Conservation (phyloP, 2,888 invertebrate genomes). For the Schizotus pectinicornis region DNA sequence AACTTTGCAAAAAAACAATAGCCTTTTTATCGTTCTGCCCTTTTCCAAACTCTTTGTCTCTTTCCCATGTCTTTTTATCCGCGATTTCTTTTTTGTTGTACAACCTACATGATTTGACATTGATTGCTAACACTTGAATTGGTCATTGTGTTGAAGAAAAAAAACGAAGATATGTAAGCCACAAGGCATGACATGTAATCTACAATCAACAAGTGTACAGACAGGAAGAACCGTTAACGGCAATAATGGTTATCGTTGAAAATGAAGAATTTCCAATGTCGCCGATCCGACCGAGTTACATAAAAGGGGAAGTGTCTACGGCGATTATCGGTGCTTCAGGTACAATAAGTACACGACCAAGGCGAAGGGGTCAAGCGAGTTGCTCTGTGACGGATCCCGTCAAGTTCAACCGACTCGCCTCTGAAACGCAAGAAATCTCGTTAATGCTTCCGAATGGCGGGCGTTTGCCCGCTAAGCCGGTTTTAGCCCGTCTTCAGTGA, state of each 20-base stretch:
- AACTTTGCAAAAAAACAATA: neutral
- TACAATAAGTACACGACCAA: conserved; percentile 26
- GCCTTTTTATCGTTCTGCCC: neutral
- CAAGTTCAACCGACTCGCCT: conserved; percentile 18
- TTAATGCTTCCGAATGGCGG: conserved; percentile 7
- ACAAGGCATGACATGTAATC: conserved; percentile 18
- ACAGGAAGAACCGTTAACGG: conserved; percentile 24
- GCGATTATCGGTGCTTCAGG: conserved; percentile 26
- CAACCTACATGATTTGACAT: too few species aligned
- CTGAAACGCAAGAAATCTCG: conserved; percentile 29
- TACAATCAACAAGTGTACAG: conserved; percentile 24
- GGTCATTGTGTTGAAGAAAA: too few species aligned
- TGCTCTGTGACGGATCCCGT: conserved; percentile 27
- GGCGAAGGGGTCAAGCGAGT: conserved; percentile 26
- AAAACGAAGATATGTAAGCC: conserved; percentile 10
- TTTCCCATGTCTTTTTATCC: neutral
- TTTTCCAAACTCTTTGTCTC: neutral
- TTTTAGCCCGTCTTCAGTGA: too few species aligned
- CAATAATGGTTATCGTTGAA: conserved; percentile 25
- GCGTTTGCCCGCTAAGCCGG: neutral
- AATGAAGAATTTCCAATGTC: conserved; percentile 23
- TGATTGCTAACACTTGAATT: too few species aligned
- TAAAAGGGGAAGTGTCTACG: conserved; percentile 10
- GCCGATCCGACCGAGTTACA: conserved; percentile 12
- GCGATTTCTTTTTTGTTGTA: too few species aligned